Evolutionary conservation across 2,113 vertebrate genomes (phyloP).

Genomic region (Stercorarius parasiticus): DNA sequence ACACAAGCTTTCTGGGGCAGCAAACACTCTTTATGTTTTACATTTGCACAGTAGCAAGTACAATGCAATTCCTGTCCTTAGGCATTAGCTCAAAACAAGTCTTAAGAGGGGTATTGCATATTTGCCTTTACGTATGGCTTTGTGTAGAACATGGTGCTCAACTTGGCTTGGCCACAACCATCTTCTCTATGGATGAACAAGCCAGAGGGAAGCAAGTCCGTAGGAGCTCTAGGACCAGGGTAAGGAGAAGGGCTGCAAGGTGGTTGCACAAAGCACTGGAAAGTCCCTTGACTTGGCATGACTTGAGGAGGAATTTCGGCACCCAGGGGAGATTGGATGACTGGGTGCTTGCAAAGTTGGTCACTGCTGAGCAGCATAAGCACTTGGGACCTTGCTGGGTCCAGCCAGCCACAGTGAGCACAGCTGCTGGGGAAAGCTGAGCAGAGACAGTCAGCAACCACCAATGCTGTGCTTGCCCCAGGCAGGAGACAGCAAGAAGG

Average conservation of each 20-base stretch:
- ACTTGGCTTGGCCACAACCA: background rate
- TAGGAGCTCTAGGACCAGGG: background rate
- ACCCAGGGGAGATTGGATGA: background rate
- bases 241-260: background rate
- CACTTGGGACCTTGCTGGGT: background rate
- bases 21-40: conserved; percentile 1
- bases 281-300: background rate
- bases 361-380: background rate
- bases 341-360: background rate
- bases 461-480: accelerated
- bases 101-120: background rate
- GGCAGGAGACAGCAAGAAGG: background rate
- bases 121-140: background rate
- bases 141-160: background rate
- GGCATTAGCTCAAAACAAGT: background rate
- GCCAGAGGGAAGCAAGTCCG: background rate
- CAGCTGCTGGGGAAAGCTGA: background rate
- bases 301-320: background rate
- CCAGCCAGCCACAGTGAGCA: background rate
- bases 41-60: conserved; percentile 19
- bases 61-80: conserved; percentile 6
- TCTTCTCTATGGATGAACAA: background rate
- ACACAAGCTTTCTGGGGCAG: background rate
- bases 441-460: background rate
- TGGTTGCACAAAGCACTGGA: background rate